Evolutionary conservation across 2,888 invertebrate genomes (phyloP).

Genomic region (Metalampra italica): DNA sequence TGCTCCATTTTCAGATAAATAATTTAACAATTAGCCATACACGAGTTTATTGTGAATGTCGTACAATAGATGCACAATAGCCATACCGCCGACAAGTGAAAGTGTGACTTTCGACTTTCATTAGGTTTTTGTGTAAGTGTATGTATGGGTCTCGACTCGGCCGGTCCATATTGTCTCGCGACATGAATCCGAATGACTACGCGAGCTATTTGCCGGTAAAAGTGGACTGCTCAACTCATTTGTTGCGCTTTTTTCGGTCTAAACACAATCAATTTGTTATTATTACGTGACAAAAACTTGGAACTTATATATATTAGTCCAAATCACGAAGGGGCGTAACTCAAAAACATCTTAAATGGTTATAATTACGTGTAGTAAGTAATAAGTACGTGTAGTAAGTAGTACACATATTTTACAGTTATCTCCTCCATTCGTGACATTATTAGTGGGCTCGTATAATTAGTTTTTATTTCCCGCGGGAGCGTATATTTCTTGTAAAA

Average conservation of each 20-base stretch:
- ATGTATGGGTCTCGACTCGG: slow-evolving; percentile 53
- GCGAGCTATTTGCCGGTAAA: slow-evolving; percentile 38
- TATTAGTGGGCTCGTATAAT: too few species aligned
- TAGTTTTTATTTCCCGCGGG: too few species aligned
- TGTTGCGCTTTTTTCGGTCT: slow-evolving; percentile 49
- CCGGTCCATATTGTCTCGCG: slow-evolving; percentile 71
- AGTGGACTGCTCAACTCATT: slow-evolving; percentile 38
- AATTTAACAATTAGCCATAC: slow-evolving; percentile 38
- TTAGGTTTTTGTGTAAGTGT: slow-evolving; percentile 72
- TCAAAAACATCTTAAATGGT: too few species aligned
- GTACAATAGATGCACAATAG: slow-evolving; percentile 63
- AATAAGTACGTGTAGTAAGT: too few species aligned
- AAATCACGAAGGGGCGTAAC: too few species aligned
- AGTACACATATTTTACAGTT: too few species aligned
- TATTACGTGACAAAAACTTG: too few species aligned
- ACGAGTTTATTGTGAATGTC: slow-evolving; percentile 36
- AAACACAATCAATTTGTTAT: neutral
- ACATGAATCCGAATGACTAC: slow-evolving; percentile 44
- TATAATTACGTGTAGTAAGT: too few species aligned
- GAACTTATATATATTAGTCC: too few species aligned
- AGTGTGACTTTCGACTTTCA: slow-evolving; percentile 77
- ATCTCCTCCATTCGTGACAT: too few species aligned
- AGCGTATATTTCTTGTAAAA: too few species aligned
- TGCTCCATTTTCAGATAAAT: slow-evolving; percentile 32
- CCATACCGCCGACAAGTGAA: slow-evolving; percentile 71